Evolutionary conservation across 2,797 vertebrate species (phyloP), one percentile per base, ranked within the genome.

Genomic region (Artibeus lituratus): DNA sequence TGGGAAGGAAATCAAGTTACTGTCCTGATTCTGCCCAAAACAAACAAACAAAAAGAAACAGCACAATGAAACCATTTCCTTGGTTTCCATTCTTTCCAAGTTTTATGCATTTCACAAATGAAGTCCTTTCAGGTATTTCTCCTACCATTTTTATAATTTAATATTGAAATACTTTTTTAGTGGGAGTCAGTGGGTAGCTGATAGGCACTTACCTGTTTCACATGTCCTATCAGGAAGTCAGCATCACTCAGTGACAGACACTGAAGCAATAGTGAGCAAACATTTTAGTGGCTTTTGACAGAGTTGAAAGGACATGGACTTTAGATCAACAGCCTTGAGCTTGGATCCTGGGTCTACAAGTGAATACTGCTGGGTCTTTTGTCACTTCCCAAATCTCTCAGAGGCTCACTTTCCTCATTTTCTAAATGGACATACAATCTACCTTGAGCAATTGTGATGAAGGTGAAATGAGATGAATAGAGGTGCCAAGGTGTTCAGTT

Each of bases 51-150:
- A 39, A 39, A 37, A 70, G 21, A 70, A 69, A 85, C 10, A 89
- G 44, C n/a, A 32, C 32, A 39, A 77, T 69, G 55, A 80, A 69
- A 80, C 19, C 32, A n/a, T 5, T 65, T 51, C 15, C 51, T 65
- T 44, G 49, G 26, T 86, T 86, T 81, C 29, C 5, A 39, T 26
- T 76, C 91, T 84, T 80, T 5, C 55, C 18, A 73, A 49, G 11
- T 86, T 90, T 59, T 42, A 51, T 78, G 21, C 44, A 37, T 62
- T 91, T 95, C 57, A 86, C 26, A 94, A 85, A 95, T 70, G n/a
- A 5, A 74, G 44, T 91, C 26, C 62, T 7, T 39, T 86, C 10
- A 24, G 2, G 29, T 10, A 44, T 94, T 95, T 91, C 59, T 94
- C 10, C 37, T 39, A 77, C 9, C 89, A 35, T 85, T 77, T 83